Evolutionary conservation across 2,888 invertebrate species (phyloP), one percentile per base, ranked within the genome.

Genomic region (Acronicta alni): DNA sequence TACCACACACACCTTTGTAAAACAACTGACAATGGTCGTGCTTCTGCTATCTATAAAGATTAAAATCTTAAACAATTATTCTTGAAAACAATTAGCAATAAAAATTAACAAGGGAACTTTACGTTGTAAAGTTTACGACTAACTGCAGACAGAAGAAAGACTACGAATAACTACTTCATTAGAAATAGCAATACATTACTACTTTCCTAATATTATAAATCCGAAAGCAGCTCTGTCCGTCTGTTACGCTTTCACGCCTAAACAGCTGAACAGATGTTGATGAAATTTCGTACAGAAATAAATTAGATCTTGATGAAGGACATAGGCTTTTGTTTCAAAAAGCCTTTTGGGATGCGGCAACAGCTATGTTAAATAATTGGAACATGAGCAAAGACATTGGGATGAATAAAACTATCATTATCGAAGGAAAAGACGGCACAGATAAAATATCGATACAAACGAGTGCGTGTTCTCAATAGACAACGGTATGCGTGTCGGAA

Each of bases 401-500:
- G 18, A 14, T 12, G 14, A 18, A 39, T 17, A 5, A n/a, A n/a
- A 42, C 20, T n/a, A n/a, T 20, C n/a, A 15, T 10, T 43, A 10
- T 26, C 12, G 10, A 5, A 16, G 1, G 15, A 15, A 4, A 44
- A 44, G 2, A 12, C 16, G 7, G 12, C 14, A 43, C 18, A 30
- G 10, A 39, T 35, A n/a, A 52, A 45, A 47, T 26, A 30, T 30
- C 10, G 30, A 26, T 47, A 38, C 23, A 62, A 57, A 43, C 23
- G 49, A 15, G n/a, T 43, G 39, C 52, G 47, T 55, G 44, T 37
- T 20, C 17, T 15, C 32, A 54, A 71, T 47, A 54, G 49, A 23
- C 51, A 71, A n/a, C 39, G 39, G 4, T 61, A 67, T 62, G 74
- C 72, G 69, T 67, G 74, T 72, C 61, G 56, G 65, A 44, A 57